These are phyloP conservation scores for Drosophila tristis DNA, from an alignment of 1,140 invertebrate genomes.

Conservation along the genomic window DNA sequence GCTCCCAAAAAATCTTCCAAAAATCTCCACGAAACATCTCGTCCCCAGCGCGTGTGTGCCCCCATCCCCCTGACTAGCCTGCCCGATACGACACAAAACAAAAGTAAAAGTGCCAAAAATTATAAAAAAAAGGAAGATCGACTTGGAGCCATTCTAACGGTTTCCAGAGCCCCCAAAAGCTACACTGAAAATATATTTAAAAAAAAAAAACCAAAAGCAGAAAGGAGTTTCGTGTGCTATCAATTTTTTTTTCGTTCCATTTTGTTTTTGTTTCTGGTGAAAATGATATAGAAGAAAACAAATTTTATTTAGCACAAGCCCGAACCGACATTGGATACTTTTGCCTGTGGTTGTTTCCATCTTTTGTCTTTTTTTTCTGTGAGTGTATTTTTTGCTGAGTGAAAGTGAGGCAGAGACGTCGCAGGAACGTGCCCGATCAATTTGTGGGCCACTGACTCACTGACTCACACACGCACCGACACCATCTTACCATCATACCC, in stretches of 20 bases:
- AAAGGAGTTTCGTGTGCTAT: slow-evolving; percentile 11
- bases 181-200: slow-evolving; percentile 4
- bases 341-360: slow-evolving; percentile 35
- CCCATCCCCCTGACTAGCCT: slow-evolving; percentile 6
- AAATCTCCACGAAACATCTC: slow-evolving; percentile 1
- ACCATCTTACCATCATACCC: background rate
- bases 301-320: background rate
- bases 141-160: slow-evolving; percentile 51
- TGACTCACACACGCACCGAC: too few relatives aligned
- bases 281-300: slow-evolving; percentile 46
- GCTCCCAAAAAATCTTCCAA: slow-evolving; percentile 33
- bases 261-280: slow-evolving; percentile 45
- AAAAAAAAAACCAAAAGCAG: slow-evolving; percentile 20
- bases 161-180: slow-evolving; percentile 16
- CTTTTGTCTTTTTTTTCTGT: slow-evolving; percentile 47
- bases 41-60: slow-evolving; percentile 35
- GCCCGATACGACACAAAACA: slow-evolving; percentile 38
- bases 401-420: slow-evolving; percentile 41
- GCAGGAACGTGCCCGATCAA: slow-evolving; percentile 62
- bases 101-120: slow-evolving; percentile 63
- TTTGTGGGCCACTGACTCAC: slow-evolving; percentile 49
- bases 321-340: slow-evolving; percentile 42
- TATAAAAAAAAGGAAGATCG: slow-evolving; percentile 6
- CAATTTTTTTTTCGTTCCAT: slow-evolving; percentile 20
- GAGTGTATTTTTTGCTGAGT: slow-evolving; percentile 42